Conservation (phyloP, 1,140 invertebrate genomes). For the Tetramorium simillimum region DNA sequence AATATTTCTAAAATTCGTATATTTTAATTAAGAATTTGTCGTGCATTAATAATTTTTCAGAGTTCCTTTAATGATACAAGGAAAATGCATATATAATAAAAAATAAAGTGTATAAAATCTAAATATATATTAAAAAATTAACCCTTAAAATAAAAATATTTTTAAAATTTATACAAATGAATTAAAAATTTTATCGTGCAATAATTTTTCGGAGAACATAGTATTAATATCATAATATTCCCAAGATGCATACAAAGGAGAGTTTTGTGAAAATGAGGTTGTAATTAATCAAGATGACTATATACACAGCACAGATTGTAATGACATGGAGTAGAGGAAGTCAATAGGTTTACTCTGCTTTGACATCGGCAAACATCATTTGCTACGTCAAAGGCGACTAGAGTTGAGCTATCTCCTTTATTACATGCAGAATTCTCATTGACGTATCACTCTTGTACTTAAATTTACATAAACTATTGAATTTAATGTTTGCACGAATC, state of each 20-base stretch:
- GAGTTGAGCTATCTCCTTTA: conserved; percentile 28
- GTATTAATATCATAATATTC: background rate
- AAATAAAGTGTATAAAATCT: background rate
- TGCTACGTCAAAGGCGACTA: conserved; percentile 21
- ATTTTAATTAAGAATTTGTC: background rate
- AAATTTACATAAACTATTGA: background rate
- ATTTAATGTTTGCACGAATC: background rate
- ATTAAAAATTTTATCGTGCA: background rate
- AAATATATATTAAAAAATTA: background rate
- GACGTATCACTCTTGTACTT: background rate
- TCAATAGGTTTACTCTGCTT: conserved; percentile 43
- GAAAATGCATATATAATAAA: background rate
- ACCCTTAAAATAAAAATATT: background rate
- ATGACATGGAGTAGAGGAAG: background rate
- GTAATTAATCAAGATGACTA: conserved; percentile 30
- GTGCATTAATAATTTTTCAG: conserved; percentile 4
- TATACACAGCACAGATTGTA: background rate
- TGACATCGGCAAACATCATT: conserved; percentile 44
- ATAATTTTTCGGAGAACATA: background rate
- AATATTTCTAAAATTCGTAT: background rate
- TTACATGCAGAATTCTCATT: conserved; percentile 12
- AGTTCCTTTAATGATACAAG: background rate
- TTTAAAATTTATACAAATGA: background rate
- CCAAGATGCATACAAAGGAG: background rate
- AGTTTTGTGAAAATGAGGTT: background rate